A percentile compares a stretch with the other conserved stretches of the same genome.
phyloP scores from a whole-genome alignment of 1,140 invertebrate genomes.

The Teleopsis dalmanni region DNA sequence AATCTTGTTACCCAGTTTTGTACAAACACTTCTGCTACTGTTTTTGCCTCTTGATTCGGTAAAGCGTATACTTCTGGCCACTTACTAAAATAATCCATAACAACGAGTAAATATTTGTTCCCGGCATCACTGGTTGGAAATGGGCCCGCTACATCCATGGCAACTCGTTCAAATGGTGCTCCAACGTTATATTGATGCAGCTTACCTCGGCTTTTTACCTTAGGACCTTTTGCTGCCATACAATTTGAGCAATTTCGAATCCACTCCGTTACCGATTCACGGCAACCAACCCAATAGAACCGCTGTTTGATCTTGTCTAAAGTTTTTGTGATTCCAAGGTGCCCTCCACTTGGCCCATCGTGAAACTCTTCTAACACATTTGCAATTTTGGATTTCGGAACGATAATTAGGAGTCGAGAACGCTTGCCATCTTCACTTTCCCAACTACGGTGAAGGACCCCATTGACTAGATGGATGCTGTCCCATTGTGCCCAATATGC shows the following conservation, averaged over 20 bases:
- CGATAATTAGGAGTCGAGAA: background rate
- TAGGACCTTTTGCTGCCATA: slow-evolving; percentile 18
- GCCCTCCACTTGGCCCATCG: slow-evolving; percentile 11
- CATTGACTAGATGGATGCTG: background rate
- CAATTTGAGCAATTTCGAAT: slow-evolving; percentile 18
- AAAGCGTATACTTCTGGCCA: slow-evolving; percentile 36
- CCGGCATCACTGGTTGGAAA: slow-evolving; percentile 17
- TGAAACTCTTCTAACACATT: slow-evolving; percentile 6
- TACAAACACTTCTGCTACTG: slow-evolving; percentile 32
- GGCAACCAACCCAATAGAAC: slow-evolving; percentile 23
- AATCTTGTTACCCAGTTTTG: slow-evolving; percentile 18
- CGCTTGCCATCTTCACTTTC: background rate
- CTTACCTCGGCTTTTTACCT: slow-evolving; percentile 7
- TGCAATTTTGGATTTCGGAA: background rate
- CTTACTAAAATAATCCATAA: slow-evolving; percentile 41
- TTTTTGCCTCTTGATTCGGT: slow-evolving; percentile 37
- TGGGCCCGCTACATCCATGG: slow-evolving; percentile 40
- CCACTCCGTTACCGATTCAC: slow-evolving; percentile 18
- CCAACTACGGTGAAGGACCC: background rate
- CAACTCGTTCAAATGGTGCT: slow-evolving; percentile 20
- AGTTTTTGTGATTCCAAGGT: slow-evolving; percentile 15
- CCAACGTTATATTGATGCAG: slow-evolving; percentile 11
- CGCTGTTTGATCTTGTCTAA: slow-evolving; percentile 10
- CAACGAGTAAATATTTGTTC: slow-evolving; percentile 38
- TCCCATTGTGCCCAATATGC: background rate